Percentiles rank a stretch among this genome's conserved stretches.
Conservation (phyloP, 2,888 invertebrate species). For the Thymelicus lineola region DNA sequence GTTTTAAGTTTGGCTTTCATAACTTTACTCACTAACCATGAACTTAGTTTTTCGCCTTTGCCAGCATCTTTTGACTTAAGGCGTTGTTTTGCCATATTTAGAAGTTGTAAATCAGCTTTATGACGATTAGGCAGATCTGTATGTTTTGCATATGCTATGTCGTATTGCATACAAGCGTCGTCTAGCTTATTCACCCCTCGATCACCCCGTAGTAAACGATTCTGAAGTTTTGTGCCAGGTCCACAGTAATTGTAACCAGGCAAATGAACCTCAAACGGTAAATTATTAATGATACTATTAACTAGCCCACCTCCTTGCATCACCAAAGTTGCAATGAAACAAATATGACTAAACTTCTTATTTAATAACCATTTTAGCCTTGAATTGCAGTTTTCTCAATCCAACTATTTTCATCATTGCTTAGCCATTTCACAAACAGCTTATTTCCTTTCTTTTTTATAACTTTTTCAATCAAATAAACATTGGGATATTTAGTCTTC, state of each 20-base stretch:
- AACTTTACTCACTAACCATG: slow-evolving; percentile 30
- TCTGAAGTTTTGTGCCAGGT: neutral
- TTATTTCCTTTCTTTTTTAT: slow-evolving; percentile 24
- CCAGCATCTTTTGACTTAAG: slow-evolving; percentile 21
- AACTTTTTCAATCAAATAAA: slow-evolving; percentile 19
- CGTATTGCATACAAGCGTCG: slow-evolving; percentile 1
- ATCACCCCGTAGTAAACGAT: neutral
- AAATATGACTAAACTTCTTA: too few species aligned
- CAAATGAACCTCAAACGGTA: slow-evolving; percentile 46
- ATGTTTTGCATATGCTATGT: slow-evolving; percentile 23
- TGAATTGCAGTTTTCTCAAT: slow-evolving; percentile 40
- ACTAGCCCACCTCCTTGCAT: slow-evolving; percentile 5
- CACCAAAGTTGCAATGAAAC: neutral
- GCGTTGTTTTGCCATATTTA: slow-evolving; percentile 51
- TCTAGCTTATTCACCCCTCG: slow-evolving; percentile 4
- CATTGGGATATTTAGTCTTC: slow-evolving; percentile 37
- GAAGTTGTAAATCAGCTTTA: slow-evolving; percentile 55
- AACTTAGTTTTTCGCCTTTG: slow-evolving; percentile 29
- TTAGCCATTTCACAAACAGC: slow-evolving; percentile 24
- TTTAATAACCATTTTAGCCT: too few species aligned
- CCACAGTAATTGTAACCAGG: slow-evolving; percentile 47
- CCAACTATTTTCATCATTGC: slow-evolving; percentile 38
- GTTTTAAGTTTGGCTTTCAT: slow-evolving; percentile 28
- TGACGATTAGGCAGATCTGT: slow-evolving; percentile 47
- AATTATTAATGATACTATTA: slow-evolving; percentile 32